A percentile compares a stretch with the other conserved stretches of the same genome.
Conservation (phyloP, 2,888 invertebrate species). For the Brachypalpus laphriformis region DNA sequence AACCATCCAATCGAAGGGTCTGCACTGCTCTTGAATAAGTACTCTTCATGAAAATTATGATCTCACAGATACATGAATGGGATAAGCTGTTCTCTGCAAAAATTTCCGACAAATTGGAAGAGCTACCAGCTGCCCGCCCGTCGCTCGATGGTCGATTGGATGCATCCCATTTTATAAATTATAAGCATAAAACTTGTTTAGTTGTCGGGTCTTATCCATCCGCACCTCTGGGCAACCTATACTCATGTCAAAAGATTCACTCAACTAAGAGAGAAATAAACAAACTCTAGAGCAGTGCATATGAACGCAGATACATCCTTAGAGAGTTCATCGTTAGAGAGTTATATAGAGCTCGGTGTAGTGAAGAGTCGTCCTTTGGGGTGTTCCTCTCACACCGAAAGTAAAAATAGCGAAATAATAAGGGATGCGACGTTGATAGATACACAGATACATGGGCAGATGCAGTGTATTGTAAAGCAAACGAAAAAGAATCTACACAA, state of each 20-base stretch:
- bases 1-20: not conserved
- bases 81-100: not conserved
- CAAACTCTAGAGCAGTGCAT: not conserved
- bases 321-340: not conserved
- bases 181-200: not conserved
- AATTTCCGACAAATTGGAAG: not conserved
- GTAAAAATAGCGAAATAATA: conserved; percentile 40
- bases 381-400: not conserved
- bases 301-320: conserved; percentile 10
- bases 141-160: too few species aligned
- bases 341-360: not conserved
- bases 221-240: not conserved
- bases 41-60: not conserved
- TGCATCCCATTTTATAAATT: not conserved
- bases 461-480: conserved; percentile 43
- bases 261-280: not conserved
- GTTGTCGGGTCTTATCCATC: not conserved
- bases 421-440: conserved; percentile 5
- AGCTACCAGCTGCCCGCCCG: not conserved
- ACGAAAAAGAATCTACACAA: conserved; percentile 51
- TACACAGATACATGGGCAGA: not conserved
- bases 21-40: not conserved
- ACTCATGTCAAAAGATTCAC: not conserved
- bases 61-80: not conserved
- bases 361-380: conserved; percentile 22